Evolutionary conservation across 2,888 invertebrate genomes (phyloP).

Genomic region (Eupeodes latifasciatus): DNA sequence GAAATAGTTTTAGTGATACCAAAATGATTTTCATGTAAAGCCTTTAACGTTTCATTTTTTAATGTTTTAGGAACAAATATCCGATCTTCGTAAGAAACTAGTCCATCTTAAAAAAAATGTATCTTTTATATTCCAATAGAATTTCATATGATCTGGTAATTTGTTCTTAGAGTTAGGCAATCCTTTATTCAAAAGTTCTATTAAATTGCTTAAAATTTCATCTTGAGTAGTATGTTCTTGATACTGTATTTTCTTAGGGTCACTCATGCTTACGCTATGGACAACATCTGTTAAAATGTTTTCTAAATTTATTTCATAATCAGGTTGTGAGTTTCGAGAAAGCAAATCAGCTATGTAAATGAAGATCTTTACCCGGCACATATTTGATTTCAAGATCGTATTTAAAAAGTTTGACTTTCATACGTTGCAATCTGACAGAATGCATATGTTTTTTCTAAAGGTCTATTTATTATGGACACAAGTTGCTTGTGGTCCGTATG

Average conservation of each 20-base stretch:
- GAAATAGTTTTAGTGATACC: too few relatives aligned
- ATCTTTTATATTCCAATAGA: constrained; percentile 49
- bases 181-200: constrained; percentile 34
- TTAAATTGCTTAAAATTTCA: constrained; percentile 30
- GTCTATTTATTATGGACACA: constrained; percentile 42
- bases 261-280: constrained; percentile 33
- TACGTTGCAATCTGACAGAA: constrained; percentile 24
- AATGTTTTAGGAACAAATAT: too few relatives aligned
- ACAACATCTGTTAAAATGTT: constrained; percentile 49
- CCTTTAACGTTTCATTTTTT: too few relatives aligned
- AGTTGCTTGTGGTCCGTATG: constrained; percentile 61
- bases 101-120: constrained; percentile 50
- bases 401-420: constrained; percentile 48
- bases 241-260: constrained; percentile 46
- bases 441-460: constrained; percentile 23
- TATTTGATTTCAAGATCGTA: constrained; percentile 50
- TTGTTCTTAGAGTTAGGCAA: constrained; percentile 54
- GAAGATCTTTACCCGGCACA: constrained; percentile 48
- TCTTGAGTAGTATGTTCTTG: constrained; percentile 46
- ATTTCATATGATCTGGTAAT: constrained; percentile 46
- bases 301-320: constrained; percentile 38
- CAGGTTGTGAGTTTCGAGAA: constrained; percentile 50
- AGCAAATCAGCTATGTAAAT: constrained; percentile 61
- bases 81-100: not conserved
- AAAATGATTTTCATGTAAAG: too few relatives aligned